phyloP scores from a whole-genome alignment of 2,113 vertebrate species.

The Brachyhypopomus occidentalis region DNA sequence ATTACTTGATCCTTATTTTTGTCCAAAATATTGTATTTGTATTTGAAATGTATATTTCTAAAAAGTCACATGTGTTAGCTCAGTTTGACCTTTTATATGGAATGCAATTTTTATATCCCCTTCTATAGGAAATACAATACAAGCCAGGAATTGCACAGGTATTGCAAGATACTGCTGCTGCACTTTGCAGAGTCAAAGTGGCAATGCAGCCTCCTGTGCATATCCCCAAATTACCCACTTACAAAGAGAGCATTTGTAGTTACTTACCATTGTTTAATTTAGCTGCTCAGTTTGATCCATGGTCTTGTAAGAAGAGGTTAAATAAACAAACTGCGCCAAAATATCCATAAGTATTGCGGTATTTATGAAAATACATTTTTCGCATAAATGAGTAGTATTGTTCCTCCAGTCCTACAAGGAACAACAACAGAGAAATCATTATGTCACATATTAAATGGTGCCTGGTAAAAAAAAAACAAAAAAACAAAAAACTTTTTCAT shows the following conservation, averaged over 20 bases:
- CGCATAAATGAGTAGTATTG: not conserved
- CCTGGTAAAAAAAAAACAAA: slow-evolving; percentile 8
- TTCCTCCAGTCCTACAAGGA: not conserved
- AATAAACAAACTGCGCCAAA: no score
- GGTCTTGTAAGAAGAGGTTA: not conserved
- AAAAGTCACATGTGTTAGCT: not conserved
- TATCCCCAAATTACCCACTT: not conserved
- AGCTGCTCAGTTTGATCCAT: not conserved
- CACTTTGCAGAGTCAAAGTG: not conserved
- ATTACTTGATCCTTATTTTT: no score
- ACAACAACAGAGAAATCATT: not conserved
- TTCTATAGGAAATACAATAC: not conserved
- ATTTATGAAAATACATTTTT: not conserved
- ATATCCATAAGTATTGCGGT: no score
- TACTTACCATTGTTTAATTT: not conserved
- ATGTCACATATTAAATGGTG: slow-evolving; percentile 1
- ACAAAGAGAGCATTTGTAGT: not conserved
- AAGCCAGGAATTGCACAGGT: not conserved
- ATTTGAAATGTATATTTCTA: not conserved
- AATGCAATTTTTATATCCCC: not conserved
- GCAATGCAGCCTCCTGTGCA: not conserved
- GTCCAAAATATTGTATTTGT: not conserved
- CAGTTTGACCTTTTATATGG: not conserved
- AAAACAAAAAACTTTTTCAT: not conserved
- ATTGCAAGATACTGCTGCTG: not conserved